Percentiles rank a stretch among this genome's conserved stretches.
Evolutionary conservation across 2,113 vertebrate genomes (phyloP).

Genomic region (Boulengeromyrus knoepffleri): DNA sequence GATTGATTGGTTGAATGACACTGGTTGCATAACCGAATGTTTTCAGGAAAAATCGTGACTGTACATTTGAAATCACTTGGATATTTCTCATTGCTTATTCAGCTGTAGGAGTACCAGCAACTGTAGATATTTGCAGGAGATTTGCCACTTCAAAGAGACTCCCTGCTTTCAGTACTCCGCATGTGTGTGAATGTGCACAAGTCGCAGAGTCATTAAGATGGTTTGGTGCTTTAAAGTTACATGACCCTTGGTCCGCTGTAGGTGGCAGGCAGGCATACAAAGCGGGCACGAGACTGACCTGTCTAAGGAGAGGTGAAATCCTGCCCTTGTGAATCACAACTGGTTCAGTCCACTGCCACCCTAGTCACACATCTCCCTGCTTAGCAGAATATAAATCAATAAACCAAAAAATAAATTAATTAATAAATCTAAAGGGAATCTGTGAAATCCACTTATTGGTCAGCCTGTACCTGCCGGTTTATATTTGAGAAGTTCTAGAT

Average conservation of each 20-base stretch:
- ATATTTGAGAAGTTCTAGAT: neutral
- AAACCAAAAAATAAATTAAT: neutral
- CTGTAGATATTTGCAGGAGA: slow-evolving; percentile 41
- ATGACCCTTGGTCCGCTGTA: slow-evolving; percentile 50
- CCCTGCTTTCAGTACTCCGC: neutral
- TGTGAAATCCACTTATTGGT: slow-evolving; percentile 3
- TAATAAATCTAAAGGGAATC: neutral
- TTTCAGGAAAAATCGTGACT: neutral
- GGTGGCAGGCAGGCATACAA: slow-evolving; percentile 49
- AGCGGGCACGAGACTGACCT: slow-evolving; percentile 59
- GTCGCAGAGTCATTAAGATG: slow-evolving; percentile 60
- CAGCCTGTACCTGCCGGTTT: neutral
- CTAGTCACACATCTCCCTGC: slow-evolving; percentile 21
- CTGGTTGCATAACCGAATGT: neutral
- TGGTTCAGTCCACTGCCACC: slow-evolving; percentile 20
- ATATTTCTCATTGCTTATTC: slow-evolving; percentile 26
- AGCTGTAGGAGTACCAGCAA: slow-evolving; percentile 26
- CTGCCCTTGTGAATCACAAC: slow-evolving; percentile 21
- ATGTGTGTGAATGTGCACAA: slow-evolving; percentile 31
- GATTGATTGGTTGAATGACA: neutral
- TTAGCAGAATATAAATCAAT: slow-evolving; percentile 21
- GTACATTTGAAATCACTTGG: neutral
- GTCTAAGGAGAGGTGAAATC: slow-evolving; percentile 55
- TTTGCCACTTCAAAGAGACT: slow-evolving; percentile 40
- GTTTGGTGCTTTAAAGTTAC: slow-evolving; percentile 60